phyloP scores from a whole-genome alignment of 2,113 vertebrate genomes.

The Poecilia latipinna region DNA sequence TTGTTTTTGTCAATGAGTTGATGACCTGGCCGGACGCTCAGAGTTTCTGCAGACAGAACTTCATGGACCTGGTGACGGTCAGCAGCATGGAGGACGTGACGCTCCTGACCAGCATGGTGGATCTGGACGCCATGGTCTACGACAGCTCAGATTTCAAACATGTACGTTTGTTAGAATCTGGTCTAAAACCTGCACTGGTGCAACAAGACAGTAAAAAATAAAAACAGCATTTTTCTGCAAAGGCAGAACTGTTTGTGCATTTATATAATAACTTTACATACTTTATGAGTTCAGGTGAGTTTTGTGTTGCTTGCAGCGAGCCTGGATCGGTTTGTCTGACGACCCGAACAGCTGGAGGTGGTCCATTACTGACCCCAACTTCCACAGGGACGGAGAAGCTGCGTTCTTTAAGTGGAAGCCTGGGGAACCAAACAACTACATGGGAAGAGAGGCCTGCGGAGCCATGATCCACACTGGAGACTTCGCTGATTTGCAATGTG shows the following conservation, averaged over 20 bases:
- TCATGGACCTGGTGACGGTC: background rate
- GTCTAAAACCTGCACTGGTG: too few species aligned
- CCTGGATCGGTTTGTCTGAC: background rate
- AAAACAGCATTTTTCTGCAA: too few species aligned
- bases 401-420: background rate
- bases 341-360: background rate
- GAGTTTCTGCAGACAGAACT: slow-evolving; percentile 16
- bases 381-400: background rate
- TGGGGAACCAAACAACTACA: background rate
- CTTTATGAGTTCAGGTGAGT: too few species aligned
- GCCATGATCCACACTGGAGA: background rate
- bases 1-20: background rate
- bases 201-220: too few species aligned
- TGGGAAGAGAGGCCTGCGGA: background rate
- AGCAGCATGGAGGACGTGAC: background rate
- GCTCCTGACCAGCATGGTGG: background rate
- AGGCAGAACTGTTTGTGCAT: too few species aligned
- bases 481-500: background rate
- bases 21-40: slow-evolving; percentile 13
- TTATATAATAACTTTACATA: too few species aligned
- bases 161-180: background rate
- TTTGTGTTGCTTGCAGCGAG: background rate
- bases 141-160: fast-evolving
- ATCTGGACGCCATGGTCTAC: background rate
- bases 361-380: background rate